Evolutionary conservation across 2,888 invertebrate species (phyloP).

Genomic region (Sericinus montela): DNA sequence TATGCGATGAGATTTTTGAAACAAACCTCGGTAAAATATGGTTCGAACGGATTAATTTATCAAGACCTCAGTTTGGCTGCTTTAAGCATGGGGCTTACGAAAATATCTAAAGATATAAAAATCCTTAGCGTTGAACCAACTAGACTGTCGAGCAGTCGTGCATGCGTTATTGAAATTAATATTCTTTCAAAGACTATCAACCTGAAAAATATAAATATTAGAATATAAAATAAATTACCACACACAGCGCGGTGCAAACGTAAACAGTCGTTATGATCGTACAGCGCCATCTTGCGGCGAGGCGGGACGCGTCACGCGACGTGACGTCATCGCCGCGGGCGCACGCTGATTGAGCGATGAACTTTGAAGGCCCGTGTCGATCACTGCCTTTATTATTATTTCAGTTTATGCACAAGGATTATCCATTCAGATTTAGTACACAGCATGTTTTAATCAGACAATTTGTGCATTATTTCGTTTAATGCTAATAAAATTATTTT

Average conservation of each 20-base stretch:
- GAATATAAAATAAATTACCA: conserved; percentile 28
- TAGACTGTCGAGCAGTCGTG: no score
- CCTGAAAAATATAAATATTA: no score
- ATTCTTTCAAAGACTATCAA: no score
- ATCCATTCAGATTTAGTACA: conserved; percentile 63
- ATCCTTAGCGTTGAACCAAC: no score
- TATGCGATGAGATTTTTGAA: no score
- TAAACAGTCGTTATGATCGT: conserved; percentile 31
- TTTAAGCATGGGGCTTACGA: no score
- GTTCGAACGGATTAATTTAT: no score
- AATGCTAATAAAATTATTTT: no score
- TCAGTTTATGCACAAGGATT: conserved; percentile 51
- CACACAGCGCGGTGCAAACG: conserved; percentile 46
- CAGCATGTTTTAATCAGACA: conserved; percentile 53
- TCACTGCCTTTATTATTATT: conserved; percentile 66
- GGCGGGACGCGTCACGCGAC: conserved; percentile 65
- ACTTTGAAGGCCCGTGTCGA: conserved; percentile 63
- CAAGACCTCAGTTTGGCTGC: no score
- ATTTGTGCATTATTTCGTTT: background rate
- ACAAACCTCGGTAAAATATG: no score
- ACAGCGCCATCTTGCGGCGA: conserved; percentile 67
- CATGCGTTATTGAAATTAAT: no score
- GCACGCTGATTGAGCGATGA: conserved; percentile 73
- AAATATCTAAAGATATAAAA: no score
- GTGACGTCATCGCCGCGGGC: conserved; percentile 59